These are phyloP conservation scores for Epistrophella euchroma DNA, from an alignment of 2,888 invertebrate species.

Conservation along the genomic window DNA sequence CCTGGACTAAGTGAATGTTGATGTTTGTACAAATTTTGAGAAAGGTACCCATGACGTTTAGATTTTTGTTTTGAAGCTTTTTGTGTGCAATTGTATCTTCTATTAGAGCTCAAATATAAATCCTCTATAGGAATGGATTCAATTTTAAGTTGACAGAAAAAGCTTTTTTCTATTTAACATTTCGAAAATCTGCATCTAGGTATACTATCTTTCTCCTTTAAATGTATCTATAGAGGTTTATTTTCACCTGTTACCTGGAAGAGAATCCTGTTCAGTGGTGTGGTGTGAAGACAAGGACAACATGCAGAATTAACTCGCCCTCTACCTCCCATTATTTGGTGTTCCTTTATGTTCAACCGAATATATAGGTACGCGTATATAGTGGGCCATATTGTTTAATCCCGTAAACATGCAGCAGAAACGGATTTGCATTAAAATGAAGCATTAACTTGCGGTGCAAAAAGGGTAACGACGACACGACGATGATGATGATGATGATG, in stretches of 20 bases:
- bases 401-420: constrained; percentile 71
- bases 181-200: constrained; percentile 46
- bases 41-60: constrained; percentile 27
- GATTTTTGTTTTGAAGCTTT: constrained; percentile 9
- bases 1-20: constrained; percentile 7
- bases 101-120: constrained; percentile 58
- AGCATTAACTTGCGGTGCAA: constrained; percentile 64
- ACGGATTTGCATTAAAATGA: constrained; percentile 75
- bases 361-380: neutral
- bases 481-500: neutral
- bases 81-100: constrained; percentile 51
- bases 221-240: neutral
- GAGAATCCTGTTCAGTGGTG: neutral
- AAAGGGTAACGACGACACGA: neutral
- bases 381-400: constrained; percentile 74
- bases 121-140: constrained; percentile 62
- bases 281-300: constrained; percentile 16
- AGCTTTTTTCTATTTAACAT: constrained; percentile 72
- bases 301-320: constrained; percentile 8
- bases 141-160: constrained; percentile 73
- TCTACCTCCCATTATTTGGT: constrained; percentile 32
- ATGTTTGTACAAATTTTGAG: constrained; percentile 44
- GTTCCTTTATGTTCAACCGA: constrained; percentile 21
- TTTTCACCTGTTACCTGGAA: constrained; percentile 55
- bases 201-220: neutral